Percentiles rank a stretch among this genome's conserved stretches.
Conservation (phyloP, 2,888 invertebrate genomes). For the Drosophila mulleri region DNA sequence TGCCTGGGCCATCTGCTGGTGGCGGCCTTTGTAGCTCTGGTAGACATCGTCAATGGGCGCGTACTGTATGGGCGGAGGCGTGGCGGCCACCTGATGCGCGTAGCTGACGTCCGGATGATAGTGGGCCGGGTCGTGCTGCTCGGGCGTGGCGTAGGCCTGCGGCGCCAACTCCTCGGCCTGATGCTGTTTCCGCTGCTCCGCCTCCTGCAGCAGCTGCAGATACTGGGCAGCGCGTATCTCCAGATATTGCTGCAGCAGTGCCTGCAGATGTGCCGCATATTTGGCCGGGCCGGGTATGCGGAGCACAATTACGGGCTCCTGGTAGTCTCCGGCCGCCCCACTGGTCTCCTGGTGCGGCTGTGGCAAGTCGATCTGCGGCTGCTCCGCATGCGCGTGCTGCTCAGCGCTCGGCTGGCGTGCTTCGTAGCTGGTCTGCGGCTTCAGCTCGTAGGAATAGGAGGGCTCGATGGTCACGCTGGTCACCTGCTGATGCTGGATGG, state of each 20-base stretch:
- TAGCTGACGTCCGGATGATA: conserved; percentile 71
- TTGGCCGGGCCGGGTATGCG: conserved; percentile 85
- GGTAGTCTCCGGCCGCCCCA: conserved; percentile 51
- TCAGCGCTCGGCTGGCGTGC: conserved; percentile 36
- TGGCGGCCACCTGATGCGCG: conserved; percentile 64
- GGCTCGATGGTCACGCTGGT: conserved; percentile 87
- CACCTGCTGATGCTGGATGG: conserved; percentile 60
- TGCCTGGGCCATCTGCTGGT: conserved; percentile 59
- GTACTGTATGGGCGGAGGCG: conserved; percentile 70
- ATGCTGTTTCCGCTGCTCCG: conserved; percentile 78
- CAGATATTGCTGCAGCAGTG: conserved; percentile 84
- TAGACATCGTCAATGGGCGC: conserved; percentile 82
- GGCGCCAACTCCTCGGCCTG: conserved; percentile 37
- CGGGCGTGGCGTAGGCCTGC: conserved; percentile 45
- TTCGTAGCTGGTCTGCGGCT: conserved; percentile 76
- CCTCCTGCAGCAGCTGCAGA: conserved; percentile 82
- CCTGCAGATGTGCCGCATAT: conserved; percentile 84
- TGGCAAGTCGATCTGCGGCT: conserved; percentile 69
- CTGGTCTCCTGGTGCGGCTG: conserved; percentile 46
- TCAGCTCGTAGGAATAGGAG: conserved; percentile 86
- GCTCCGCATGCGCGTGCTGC: conserved; percentile 51
- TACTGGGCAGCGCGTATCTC: conserved; percentile 85
- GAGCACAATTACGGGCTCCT: conserved; percentile 84
- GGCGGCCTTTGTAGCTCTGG: conserved; percentile 80
- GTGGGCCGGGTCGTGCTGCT: conserved; percentile 49